These are phyloP conservation scores for Hetaerina americana DNA, from an alignment of 1,140 invertebrate genomes.

Conservation along the genomic window DNA sequence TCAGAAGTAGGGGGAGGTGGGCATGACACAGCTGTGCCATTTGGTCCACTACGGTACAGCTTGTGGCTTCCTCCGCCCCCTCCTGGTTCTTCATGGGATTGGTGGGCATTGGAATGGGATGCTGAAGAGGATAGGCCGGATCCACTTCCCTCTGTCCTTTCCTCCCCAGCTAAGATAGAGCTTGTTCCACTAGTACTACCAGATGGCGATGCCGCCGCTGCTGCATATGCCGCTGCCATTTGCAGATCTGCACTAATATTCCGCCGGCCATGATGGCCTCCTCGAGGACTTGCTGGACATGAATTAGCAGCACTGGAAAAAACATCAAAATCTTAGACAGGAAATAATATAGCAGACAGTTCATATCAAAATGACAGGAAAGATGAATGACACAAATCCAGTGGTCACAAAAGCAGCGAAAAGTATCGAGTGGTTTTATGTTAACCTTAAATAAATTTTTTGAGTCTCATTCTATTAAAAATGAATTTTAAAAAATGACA, in stretches of 20 bases:
- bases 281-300: conserved; percentile 88
- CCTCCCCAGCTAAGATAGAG: conserved; percentile 26
- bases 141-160: conserved; percentile 15
- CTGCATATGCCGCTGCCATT: conserved; percentile 56
- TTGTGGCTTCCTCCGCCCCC: conserved; percentile 3
- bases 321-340: too few relatives aligned
- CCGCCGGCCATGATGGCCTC: conserved; percentile 43
- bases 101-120: not conserved
- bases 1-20: conserved; percentile 18
- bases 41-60: conserved; percentile 10
- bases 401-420: too few relatives aligned
- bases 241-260: conserved; percentile 55
- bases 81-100: not conserved
- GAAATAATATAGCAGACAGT: too few relatives aligned
- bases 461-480: too few relatives aligned
- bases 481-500: too few relatives aligned
- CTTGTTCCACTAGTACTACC: not conserved
- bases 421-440: too few relatives aligned
- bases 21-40: conserved; percentile 18
- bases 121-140: not conserved
- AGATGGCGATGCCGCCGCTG: conserved; percentile 28
- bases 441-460: too few relatives aligned
- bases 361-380: too few relatives aligned
- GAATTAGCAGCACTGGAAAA: conserved; percentile 88
- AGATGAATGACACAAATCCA: too few relatives aligned